These are phyloP conservation scores for Donacobius atricapilla DNA, from an alignment of 2,113 vertebrate genomes.

Conservation along the genomic window DNA sequence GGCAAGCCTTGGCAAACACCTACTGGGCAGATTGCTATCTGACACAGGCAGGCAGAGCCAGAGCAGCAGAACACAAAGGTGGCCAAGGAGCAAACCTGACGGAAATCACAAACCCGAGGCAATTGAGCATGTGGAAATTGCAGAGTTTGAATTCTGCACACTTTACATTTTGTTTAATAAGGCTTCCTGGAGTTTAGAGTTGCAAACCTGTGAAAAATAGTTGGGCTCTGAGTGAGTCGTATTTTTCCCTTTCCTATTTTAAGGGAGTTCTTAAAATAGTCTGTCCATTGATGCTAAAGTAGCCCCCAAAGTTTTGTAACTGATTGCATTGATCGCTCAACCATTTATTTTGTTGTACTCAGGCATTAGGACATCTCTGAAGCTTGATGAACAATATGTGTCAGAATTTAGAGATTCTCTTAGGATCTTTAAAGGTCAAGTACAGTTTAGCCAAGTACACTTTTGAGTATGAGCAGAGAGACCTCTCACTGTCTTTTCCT, in stretches of 20 bases:
- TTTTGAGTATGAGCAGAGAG: neutral
- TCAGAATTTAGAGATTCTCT: neutral
- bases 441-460: neutral
- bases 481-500: neutral
- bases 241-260: neutral
- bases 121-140: neutral
- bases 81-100: neutral
- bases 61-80: neutral
- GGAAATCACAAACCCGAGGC: neutral
- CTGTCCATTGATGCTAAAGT: neutral
- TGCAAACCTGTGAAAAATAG: neutral
- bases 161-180: neutral
- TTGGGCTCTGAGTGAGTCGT: neutral
- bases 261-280: neutral
- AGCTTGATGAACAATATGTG: neutral
- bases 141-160: neutral
- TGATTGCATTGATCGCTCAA: accelerated
- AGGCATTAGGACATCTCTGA: neutral
- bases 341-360: neutral
- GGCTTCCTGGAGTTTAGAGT: neutral
- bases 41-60: neutral
- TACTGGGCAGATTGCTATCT: neutral
- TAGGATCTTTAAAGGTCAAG: neutral
- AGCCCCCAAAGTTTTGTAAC: neutral
- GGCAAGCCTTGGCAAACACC: neutral